phyloP scores from a whole-genome alignment of 2,797 vertebrate genomes.

The Gallinago stenura region DNA sequence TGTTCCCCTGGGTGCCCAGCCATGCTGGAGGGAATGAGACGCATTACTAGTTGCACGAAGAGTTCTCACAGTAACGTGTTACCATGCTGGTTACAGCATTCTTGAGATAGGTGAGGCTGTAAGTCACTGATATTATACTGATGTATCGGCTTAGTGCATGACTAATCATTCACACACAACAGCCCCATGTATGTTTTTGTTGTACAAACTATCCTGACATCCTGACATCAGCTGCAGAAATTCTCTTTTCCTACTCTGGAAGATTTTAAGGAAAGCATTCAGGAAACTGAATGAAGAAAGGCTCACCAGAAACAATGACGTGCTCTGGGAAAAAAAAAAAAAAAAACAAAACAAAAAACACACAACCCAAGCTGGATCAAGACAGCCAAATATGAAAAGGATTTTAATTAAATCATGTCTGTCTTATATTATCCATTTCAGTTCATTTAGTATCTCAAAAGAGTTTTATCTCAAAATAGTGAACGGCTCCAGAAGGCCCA shows the following conservation, averaged over 20 bases:
- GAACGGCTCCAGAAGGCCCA: not conserved
- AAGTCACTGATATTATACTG: slow-evolving; percentile 16
- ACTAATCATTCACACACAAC: not conserved
- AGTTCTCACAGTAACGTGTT: slow-evolving; percentile 39
- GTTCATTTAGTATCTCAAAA: not conserved
- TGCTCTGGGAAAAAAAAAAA: not conserved
- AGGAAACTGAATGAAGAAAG: not conserved
- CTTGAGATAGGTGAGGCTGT: slow-evolving; percentile 44
- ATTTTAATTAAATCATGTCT: not conserved
- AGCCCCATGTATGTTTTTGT: not conserved
- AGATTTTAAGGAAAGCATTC: not conserved
- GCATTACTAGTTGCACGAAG: slow-evolving; percentile 38
- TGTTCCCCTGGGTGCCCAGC: not conserved
- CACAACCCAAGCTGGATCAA: not conserved
- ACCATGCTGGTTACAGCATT: not conserved
- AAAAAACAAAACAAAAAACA: not conserved
- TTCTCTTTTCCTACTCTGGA: not conserved
- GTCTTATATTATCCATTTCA: not conserved
- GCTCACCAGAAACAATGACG: not conserved
- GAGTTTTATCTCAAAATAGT: not conserved
- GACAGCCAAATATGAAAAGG: not conserved
- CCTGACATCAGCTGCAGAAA: slow-evolving; percentile 2
- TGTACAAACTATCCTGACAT: not conserved
- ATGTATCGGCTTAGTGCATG: not conserved
- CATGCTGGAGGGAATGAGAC: not conserved